Evolutionary conservation across 2,888 invertebrate species (phyloP), one percentile per base, ranked within the genome.

Genomic region (Ophioninae sp.): DNA sequence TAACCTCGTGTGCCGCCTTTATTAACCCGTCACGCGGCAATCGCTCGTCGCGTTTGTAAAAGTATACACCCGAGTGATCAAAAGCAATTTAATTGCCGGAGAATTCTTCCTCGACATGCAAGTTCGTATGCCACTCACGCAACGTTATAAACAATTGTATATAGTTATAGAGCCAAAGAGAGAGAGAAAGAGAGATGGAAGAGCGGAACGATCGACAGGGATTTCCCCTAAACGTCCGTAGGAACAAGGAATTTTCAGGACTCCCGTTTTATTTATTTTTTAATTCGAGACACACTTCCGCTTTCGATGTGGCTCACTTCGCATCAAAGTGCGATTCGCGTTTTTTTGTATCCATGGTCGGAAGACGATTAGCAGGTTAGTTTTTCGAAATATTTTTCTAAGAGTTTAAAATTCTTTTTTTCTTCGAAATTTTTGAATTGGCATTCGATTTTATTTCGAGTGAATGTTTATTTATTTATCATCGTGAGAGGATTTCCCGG

Each of bases 121-220:
- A 13, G 51, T 17, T 51, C 51, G 17, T 51, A 51, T 51, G 17
- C 17, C 51, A 13, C 13, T 17, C 17, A 13, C 13, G 17, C 17
- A 72, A 72, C 76, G 64, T 71, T 76, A 71, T 72, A 64, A 76
- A 81, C 75, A 81, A 81, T 81, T 76, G 71, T 41, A 22, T 30
- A 30, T 30, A 30, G 30, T 59, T 39, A 65, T 44, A 65, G 17
- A 51, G 51, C 1, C 30, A 30, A 30, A 10, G 51, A 51, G 51
- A 13, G 51, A 17, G 51, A 51, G 17, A 51, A 17, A 17, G 51
- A 2, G 2, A 17, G 51, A 17, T 13, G 17, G 51, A 44, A 51
- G 51, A 51, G 51, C 3, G 51, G 51, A 22, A 64, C 41, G 39
- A 39, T 9, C 23, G 61, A 72, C 13, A 59, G 30, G 17, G 56